A percentile compares a stretch with the other conserved stretches of the same genome.
Evolutionary conservation across 64 coral and sea anemone species (phyloP).

Genomic region (Montipora foliosa): DNA sequence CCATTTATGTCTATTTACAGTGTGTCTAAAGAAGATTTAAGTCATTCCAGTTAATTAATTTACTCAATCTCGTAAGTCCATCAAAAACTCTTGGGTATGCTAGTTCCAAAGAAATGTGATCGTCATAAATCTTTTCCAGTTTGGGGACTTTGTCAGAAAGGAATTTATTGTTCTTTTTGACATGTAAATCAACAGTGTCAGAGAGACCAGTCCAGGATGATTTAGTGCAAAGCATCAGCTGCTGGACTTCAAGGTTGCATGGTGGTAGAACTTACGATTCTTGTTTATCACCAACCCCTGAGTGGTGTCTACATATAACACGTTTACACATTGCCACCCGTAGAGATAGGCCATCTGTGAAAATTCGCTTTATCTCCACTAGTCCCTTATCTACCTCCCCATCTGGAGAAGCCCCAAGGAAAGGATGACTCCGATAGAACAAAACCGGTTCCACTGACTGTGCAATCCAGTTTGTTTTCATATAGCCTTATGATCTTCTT

Average conservation of each 20-base stretch:
- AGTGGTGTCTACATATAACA: constrained; percentile 45
- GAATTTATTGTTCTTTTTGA: constrained; percentile 57
- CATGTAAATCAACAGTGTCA: constrained; percentile 67
- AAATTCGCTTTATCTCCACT: constrained; percentile 75
- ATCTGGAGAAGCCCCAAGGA: constrained; percentile 77
- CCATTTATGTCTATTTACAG: neutral
- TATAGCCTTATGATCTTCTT: constrained; percentile 61
- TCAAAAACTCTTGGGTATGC: constrained; percentile 75
- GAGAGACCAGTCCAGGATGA: constrained; percentile 72
- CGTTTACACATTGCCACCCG: constrained; percentile 54
- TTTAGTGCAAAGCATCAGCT: constrained; percentile 77
- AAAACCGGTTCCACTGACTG: constrained; percentile 76
- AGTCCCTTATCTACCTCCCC: constrained; percentile 75
- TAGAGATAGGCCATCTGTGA: constrained; percentile 37
- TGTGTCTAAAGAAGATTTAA: neutral
- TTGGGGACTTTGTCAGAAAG: constrained; percentile 64
- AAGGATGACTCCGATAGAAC: constrained; percentile 71
- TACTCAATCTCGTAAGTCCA: constrained; percentile 76
- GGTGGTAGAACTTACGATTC: constrained; percentile 79
- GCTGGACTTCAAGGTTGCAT: too few species aligned
- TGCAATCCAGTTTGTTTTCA: constrained; percentile 64
- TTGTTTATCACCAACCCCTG: constrained; percentile 61
- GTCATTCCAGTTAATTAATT: constrained; percentile 41
- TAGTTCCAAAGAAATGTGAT: constrained; percentile 69
- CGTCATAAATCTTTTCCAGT: constrained; percentile 77